These are phyloP conservation scores for Trichechus manatus DNA, from an alignment of 2,113 vertebrate genomes.

Conservation along the genomic window DNA sequence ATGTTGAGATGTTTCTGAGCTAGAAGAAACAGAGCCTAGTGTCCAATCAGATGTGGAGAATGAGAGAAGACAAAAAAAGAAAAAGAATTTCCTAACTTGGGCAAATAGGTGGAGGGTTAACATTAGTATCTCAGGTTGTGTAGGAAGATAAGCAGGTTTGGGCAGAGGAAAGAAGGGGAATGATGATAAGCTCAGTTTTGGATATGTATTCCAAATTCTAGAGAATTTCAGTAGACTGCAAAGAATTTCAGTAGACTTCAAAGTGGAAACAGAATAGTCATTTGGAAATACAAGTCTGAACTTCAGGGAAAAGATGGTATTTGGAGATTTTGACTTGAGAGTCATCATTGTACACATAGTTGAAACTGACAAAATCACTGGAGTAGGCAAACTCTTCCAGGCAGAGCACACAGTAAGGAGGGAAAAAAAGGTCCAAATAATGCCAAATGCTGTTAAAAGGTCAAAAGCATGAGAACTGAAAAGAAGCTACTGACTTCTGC, in stretches of 20 bases:
- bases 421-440: neutral
- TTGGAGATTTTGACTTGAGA: constrained; percentile 44
- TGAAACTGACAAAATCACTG: constrained; percentile 19
- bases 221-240: neutral
- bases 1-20: neutral
- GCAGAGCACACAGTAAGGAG: neutral
- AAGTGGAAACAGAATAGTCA: constrained; percentile 11
- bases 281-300: constrained; percentile 2
- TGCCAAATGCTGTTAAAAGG: neutral
- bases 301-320: neutral
- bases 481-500: neutral
- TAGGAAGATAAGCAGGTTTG: neutral
- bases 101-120: neutral
- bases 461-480: neutral
- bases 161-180: neutral
- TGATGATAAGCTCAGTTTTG: neutral
- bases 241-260: neutral
- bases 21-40: constrained; percentile 8
- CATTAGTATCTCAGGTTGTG: neutral
- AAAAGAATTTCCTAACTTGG: neutral
- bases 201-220: neutral
- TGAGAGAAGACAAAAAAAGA: neutral
- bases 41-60: neutral
- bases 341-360: constrained; percentile 3
- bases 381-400: neutral